Base-by-base conservation (phyloP, 1,140 invertebrate genomes). In the Cydia fagiglandana region DNA sequence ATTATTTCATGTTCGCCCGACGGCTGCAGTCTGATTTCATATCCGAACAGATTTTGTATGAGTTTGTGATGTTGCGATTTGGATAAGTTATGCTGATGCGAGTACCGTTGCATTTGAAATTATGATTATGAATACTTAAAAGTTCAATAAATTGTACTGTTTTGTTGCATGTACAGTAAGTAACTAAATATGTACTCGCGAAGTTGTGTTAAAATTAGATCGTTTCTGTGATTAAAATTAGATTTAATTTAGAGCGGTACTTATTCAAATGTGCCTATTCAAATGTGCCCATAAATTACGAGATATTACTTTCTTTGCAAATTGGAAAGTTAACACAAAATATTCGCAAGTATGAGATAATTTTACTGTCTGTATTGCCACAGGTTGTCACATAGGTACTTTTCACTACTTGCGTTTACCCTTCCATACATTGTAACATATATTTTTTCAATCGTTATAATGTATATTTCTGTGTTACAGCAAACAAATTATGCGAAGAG, bases 1-100 rank as follows among this genome's bases (percentile, higher is more conserved):
- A 89, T 91, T 91, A 90, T 93, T 93, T 89, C 90, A 88, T 89
- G 87, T 87, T 86, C 84, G 80, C 80, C 78, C 81, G 85, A 82
- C 82, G 79, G 83, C 81, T 88, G 86, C 89, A 88, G 81, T 86
- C 87, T 88, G 87, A 91, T 90, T 92, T 88, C 81, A 82, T 84
- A 83, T 85, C 85, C 80, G 80, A 79, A 75, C 82, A 85, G 86
- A 88, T 87, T 89, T 61, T 88, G 82, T 84, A 86, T 88, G 76
- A 83, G 84, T 84, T 81, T 76, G 74, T 45, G 50, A 64, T 75
- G 70, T 76, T 83, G 77, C 76, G 79, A 81, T 80, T 82, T 77
- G 77, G 74, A 74, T 38, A 17, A 41, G 66, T 38, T 15, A 68
- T 68, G 64, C 15, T 70, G n/a, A 41, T 70, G 30, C 66, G 9